These are phyloP conservation scores for Eufriesea mexicana DNA, from an alignment of 1,140 invertebrate genomes.

Conservation along the genomic window DNA sequence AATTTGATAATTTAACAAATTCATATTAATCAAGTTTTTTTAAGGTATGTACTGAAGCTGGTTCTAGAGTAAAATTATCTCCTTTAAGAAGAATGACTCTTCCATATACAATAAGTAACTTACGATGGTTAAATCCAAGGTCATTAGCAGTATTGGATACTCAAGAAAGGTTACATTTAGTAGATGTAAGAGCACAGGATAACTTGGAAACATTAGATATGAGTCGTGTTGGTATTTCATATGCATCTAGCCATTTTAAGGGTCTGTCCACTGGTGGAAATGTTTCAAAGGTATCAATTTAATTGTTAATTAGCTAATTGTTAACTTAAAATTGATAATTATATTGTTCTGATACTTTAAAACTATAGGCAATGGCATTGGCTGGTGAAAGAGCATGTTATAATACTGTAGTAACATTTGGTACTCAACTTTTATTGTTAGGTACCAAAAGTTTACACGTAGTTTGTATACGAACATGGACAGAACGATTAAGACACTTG, in stretches of 20 bases:
- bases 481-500: conserved; percentile 88
- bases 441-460: conserved; percentile 92
- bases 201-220: conserved; percentile 93
- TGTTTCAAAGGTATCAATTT: conserved; percentile 83
- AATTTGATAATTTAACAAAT: neutral
- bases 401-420: conserved; percentile 92
- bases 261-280: conserved; percentile 90
- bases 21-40: conserved; percentile 46
- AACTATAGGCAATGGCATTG: conserved; percentile 88
- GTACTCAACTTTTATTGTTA: conserved; percentile 91
- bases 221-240: conserved; percentile 92
- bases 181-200: conserved; percentile 94
- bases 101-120: conserved; percentile 86
- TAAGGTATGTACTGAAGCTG: conserved; percentile 79
- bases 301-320: conserved; percentile 9
- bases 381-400: conserved; percentile 94
- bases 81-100: conserved; percentile 88
- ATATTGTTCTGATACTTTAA: conserved; percentile 9
- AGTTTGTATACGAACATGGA: conserved; percentile 92
- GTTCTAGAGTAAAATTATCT: conserved; percentile 84
- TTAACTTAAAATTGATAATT: conserved; percentile 6
- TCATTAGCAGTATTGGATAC: conserved; percentile 93
- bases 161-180: conserved; percentile 92
- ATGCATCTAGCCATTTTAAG: conserved; percentile 96
- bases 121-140: conserved; percentile 94